These are phyloP conservation scores for Sesia apiformis DNA, from an alignment of 2,888 invertebrate species.

Conservation along the genomic window DNA sequence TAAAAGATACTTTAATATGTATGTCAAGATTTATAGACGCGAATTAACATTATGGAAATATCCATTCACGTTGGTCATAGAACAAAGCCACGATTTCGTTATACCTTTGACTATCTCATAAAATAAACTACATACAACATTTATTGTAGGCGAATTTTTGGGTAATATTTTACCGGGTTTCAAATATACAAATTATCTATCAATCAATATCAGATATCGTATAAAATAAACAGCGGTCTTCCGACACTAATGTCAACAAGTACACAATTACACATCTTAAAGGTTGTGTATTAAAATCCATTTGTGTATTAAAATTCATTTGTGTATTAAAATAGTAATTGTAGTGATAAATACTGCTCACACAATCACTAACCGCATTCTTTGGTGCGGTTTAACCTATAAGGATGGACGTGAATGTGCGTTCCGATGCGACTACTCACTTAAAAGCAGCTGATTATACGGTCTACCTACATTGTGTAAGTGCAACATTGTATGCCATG, in stretches of 20 bases:
- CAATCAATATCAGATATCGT: neutral
- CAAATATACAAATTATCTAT: too few relatives aligned
- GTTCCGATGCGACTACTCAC: neutral
- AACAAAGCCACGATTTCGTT: too few relatives aligned
- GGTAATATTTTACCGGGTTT: too few relatives aligned
- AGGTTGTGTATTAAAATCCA: neutral
- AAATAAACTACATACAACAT: too few relatives aligned
- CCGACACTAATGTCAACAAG: neutral
- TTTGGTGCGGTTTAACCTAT: neutral
- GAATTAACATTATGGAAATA: too few relatives aligned
- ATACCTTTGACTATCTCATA: too few relatives aligned
- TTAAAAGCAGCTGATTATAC: neutral
- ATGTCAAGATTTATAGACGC: too few relatives aligned
- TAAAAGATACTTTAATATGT: neutral
- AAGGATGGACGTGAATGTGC: neutral
- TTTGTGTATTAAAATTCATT: neutral
- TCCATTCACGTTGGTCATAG: too few relatives aligned
- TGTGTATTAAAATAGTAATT: conserved; percentile 2
- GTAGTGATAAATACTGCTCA: conserved; percentile 1
- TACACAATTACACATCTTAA: neutral
- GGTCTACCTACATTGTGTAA: neutral
- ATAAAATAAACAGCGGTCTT: neutral
- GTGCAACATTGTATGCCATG: neutral
- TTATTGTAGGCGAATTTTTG: too few relatives aligned
- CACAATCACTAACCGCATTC: neutral